A percentile compares a stretch with the other conserved stretches of the same genome.
Evolutionary conservation across 2,888 invertebrate genomes (phyloP).

Genomic region (Pachycephus smyrnensis): DNA sequence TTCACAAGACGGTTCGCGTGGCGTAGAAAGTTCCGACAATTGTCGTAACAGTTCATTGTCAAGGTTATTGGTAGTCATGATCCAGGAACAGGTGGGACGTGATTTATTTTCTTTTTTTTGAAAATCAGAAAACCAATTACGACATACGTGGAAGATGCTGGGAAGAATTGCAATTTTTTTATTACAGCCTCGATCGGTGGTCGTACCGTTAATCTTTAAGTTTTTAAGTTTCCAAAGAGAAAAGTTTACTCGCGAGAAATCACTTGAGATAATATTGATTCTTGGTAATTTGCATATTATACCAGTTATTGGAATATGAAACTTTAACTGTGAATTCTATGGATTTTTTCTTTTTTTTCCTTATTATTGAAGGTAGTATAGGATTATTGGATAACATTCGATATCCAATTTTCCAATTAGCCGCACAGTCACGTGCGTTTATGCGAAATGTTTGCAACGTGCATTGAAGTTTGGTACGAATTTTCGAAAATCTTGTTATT

Average conservation of each 20-base stretch:
- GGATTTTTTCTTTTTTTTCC: background rate
- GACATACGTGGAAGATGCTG: too few relatives aligned
- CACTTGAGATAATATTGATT: background rate
- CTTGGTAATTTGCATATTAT: background rate
- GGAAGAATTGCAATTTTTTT: too few relatives aligned
- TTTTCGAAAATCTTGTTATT: background rate
- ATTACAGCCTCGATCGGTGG: too few relatives aligned
- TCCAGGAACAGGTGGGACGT: too few relatives aligned
- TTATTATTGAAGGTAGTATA: background rate
- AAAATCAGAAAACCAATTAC: background rate
- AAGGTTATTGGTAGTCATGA: background rate
- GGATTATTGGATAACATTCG: background rate
- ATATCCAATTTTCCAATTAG: background rate
- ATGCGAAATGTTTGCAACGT: background rate
- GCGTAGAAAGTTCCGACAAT: conserved; percentile 4
- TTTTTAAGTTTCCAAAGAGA: background rate
- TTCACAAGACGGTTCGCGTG: background rate
- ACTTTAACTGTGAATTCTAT: background rate
- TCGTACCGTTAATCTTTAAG: background rate
- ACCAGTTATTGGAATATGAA: background rate
- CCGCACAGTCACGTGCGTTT: background rate
- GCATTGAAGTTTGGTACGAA: background rate
- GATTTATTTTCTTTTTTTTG: background rate
- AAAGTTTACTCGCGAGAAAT: background rate
- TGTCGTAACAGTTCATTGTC: conserved; percentile 13